Percentiles rank a stretch among this genome's conserved stretches.
phyloP scores from a whole-genome alignment of 2,888 invertebrate genomes.

The Prenolepis imparis region DNA sequence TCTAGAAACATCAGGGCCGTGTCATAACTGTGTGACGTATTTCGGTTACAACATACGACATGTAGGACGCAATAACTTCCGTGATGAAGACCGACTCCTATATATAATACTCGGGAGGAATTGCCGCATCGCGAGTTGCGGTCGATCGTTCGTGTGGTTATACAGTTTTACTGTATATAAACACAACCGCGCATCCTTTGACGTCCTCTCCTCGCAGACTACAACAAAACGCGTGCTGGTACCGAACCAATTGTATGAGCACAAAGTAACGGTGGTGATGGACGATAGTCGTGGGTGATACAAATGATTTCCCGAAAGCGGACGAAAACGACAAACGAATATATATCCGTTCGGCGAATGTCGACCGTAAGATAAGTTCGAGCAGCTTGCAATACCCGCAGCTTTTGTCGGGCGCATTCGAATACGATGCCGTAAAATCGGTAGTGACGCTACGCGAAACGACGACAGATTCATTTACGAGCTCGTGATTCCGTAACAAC shows the following conservation, averaged over 20 bases:
- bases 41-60: neutral
- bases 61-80: neutral
- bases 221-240: conserved; percentile 30
- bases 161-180: conserved; percentile 25
- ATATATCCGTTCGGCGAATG: neutral
- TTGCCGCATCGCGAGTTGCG: neutral
- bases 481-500: conserved; percentile 50
- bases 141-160: conserved; percentile 30
- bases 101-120: neutral
- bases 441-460: conserved; percentile 41
- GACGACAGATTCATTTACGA: conserved; percentile 62
- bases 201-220: neutral
- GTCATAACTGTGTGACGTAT: neutral
- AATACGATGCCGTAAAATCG: conserved; percentile 70
- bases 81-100: neutral
- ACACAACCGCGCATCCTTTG: conserved; percentile 30
- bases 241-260: neutral
- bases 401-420: conserved; percentile 57
- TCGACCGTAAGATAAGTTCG: conserved; percentile 55
- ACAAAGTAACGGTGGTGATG: neutral
- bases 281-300: neutral
- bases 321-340: neutral
- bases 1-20: conserved; percentile 6
- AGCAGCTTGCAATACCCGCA: conserved; percentile 39
- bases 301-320: conserved; percentile 27